Evolutionary conservation across 2,113 vertebrate species (phyloP).

Genomic region (Hystrix brachyura): DNA sequence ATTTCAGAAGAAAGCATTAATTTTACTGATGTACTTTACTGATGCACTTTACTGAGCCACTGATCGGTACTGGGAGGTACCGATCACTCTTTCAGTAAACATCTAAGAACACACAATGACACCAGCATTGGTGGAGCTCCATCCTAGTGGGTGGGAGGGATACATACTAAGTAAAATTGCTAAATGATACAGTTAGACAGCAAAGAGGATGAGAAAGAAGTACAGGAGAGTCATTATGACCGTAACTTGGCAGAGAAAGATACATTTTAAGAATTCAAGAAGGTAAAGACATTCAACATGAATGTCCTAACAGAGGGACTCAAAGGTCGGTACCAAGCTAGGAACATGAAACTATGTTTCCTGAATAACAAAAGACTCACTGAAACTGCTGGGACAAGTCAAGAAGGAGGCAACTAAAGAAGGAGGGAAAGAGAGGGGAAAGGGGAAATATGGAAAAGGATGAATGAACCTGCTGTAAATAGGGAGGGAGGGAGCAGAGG

Average conservation of each 20-base stretch:
- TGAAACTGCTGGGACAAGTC: not conserved
- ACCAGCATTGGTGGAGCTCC: not conserved
- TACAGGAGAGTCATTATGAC: not conserved
- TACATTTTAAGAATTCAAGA: not conserved
- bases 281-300: not conserved
- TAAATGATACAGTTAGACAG: not conserved
- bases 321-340: not conserved
- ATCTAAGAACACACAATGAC: not conserved
- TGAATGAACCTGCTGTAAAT: no score
- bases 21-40: not conserved
- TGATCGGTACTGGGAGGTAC: not conserved
- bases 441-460: no score
- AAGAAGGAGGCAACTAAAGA: not conserved
- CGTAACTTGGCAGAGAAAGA: not conserved
- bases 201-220: not conserved
- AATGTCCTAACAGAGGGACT: not conserved
- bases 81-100: not conserved
- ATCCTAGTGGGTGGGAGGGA: not conserved
- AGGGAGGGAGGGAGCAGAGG: no score
- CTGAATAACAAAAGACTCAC: not conserved
- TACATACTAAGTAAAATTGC: not conserved
- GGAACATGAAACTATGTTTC: not conserved
- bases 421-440: not conserved
- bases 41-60: not conserved
- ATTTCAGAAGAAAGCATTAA: conserved; percentile 16